Evolutionary conservation across 2,113 vertebrate species (phyloP), one percentile per base, ranked within the genome.

Genomic region (Nettapus auritus): DNA sequence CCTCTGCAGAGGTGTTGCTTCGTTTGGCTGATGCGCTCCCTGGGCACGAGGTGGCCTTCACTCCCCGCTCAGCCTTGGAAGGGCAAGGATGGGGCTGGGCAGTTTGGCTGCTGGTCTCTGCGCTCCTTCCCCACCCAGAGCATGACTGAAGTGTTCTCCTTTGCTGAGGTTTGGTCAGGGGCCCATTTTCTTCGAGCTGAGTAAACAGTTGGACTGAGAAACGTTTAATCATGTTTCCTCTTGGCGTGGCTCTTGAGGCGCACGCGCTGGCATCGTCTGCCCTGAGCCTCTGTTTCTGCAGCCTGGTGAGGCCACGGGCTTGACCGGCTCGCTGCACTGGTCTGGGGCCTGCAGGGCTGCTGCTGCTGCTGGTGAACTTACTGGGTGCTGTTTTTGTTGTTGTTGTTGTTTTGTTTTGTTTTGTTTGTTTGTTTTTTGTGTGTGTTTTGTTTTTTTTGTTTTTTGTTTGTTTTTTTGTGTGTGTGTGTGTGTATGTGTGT

Each of bases 181-280:
- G 80, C 92, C 86, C 8, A 0, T 86, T 91, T 95, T 94, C 77
- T 73, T 79, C 36, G 74, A 89, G 77, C 77, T 82, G 62, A 88
- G 67, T 89, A 96, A 97, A 94, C 80, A 73, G 86, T 86, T 90
- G 31, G 86, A 36, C 40, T 38, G 57, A 84, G 74, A 86, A 93
- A 73, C 33, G 36, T 89, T 94, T 90, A 48, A 92, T 89, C 81
- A 36, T 86, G 77, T 90, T 94, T 96, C 86, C 44, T 79, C 44
- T 87, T 92, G 92, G 92, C 5, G 0, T 79, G 86, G 44, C 28
- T 89, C 53, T 94, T 0, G 0, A 92, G 40, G 69, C 82, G 69
- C 63, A 36, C 53, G 36, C 12, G 57, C 80, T 66, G 82, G 73
- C 42, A 68, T 19, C 0, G 8, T 66, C 62, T 0, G 6, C 50